phyloP scores from a whole-genome alignment of 2,113 vertebrate genomes.

The Henicopernis longicauda region DNA sequence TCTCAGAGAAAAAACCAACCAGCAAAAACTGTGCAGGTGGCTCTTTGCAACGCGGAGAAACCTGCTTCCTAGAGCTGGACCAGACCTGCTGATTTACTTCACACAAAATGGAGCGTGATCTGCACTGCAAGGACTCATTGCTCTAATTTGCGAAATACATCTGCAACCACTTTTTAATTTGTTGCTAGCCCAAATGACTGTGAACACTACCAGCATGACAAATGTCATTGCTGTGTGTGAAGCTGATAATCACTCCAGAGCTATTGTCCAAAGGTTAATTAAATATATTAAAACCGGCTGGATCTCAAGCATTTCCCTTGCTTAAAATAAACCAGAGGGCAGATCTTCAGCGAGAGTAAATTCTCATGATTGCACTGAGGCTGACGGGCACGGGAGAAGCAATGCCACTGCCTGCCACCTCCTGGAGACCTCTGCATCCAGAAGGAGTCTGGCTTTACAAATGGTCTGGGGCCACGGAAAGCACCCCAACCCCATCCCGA shows the following conservation, averaged over 20 bases:
- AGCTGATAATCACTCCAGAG: neutral
- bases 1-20: neutral
- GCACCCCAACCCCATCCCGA: neutral
- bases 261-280: neutral
- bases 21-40: neutral
- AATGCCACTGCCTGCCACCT: neutral
- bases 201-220: neutral
- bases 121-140: accelerated
- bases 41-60: neutral
- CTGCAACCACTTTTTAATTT: neutral
- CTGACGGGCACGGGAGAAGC: neutral
- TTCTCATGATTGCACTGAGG: neutral
- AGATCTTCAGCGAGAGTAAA: neutral
- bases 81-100: neutral
- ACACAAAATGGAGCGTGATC: neutral
- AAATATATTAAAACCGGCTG: neutral
- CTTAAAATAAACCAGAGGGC: neutral
- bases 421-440: neutral
- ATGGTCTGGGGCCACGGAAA: accelerated
- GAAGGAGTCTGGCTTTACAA: neutral
- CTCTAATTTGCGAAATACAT: neutral
- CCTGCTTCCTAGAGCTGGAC: neutral
- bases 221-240: neutral
- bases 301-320: neutral
- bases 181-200: neutral